Evolutionary conservation across 2,888 invertebrate species (phyloP), one percentile per base, ranked within the genome.

Genomic region (Coelinius sp.): DNA sequence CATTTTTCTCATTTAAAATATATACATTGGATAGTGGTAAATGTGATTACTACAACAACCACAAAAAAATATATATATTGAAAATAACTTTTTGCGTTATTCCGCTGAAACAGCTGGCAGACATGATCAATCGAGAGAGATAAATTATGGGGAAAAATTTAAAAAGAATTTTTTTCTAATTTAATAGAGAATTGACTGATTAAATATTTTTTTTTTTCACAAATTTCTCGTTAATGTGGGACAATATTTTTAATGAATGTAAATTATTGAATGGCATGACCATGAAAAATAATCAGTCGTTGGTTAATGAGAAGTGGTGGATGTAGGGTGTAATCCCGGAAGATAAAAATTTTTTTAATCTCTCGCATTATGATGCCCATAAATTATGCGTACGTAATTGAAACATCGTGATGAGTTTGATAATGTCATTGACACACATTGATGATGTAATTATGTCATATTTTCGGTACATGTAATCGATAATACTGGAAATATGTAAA

Each of bases 271-370:
- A 44, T 14, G 44, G 44, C 14, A 44, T n/a, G n/a, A n/a, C 70
- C 73, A 74, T 76, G 68, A 76, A 76, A 68, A 75, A 77, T 77
- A 77, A 77, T 76, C 69, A 76, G 69, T 70, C 64, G 72, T 75
- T 75, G 12, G 75, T 77, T 76, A 76, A 66, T 65, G 71, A 59
- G 67, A 70, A 66, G 64, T 31, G 68, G 27, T 63, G 53, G 53
- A 65, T 41, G 24, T n/a, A n/a, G 46, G 46, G 41, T 27, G 64
- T 35, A 65, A 64, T 25, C 17, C 27, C 41, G 41, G 22, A 46
- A 52, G 46, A 69, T 62, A 20, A 17, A 46, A 17, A n/a, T 5
- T n/a, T 2, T 44, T 44, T 44, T 44, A 44, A 12, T 10, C 8
- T n/a, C 44, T 1, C 44, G 5, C 14, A 44, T 44, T 8, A 44